Evolutionary conservation across 1,140 invertebrate species (phyloP).

Genomic region (Brachionus manjavacas): DNA sequence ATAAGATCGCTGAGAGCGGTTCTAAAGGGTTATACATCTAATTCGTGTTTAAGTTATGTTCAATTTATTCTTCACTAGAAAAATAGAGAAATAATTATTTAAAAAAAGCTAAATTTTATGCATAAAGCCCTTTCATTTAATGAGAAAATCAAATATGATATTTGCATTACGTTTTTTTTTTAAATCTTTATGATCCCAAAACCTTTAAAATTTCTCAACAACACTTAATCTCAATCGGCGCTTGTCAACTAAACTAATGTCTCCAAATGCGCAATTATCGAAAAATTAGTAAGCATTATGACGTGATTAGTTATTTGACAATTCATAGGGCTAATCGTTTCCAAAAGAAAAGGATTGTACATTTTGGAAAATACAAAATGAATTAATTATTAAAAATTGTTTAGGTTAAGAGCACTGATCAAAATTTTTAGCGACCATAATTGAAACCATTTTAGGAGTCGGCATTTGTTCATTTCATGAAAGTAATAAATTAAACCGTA

Average conservation of each 20-base stretch:
- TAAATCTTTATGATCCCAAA: background rate
- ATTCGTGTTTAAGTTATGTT: background rate
- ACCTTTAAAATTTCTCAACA: background rate
- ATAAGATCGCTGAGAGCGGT: background rate
- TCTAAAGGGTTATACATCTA: background rate
- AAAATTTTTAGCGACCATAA: background rate
- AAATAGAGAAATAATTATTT: slow-evolving; percentile 7
- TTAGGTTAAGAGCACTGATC: background rate
- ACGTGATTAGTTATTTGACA: background rate
- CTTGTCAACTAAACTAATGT: background rate
- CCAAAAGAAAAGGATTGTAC: background rate
- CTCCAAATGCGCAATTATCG: background rate
- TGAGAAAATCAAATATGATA: slow-evolving; percentile 27
- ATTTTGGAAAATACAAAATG: background rate
- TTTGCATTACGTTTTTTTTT: background rate
- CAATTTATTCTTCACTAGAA: background rate
- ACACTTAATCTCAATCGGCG: background rate
- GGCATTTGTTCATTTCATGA: background rate
- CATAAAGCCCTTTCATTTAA: background rate
- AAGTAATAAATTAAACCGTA: background rate
- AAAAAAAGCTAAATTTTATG: background rate
- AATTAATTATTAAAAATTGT: background rate
- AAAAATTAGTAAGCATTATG: background rate
- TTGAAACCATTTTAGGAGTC: background rate
- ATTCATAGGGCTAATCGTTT: background rate